These are phyloP conservation scores for Lithobates sylvaticus DNA, from an alignment of 2,797 vertebrate species.

Conservation along the genomic window DNA sequence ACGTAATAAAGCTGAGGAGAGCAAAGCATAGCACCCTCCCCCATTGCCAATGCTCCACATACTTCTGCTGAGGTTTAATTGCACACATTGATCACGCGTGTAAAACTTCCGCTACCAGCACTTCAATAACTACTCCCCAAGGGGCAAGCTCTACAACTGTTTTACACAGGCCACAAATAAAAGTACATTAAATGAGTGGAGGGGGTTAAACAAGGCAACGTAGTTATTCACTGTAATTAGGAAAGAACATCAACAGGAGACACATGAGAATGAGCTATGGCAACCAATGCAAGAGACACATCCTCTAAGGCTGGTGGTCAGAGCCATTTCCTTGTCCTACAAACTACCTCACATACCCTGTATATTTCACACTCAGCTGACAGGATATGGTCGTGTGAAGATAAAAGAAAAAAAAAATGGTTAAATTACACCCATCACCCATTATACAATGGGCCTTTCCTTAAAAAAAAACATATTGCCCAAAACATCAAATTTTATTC, in stretches of 20 bases:
- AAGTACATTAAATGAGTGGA: not conserved
- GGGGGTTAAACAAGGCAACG: not conserved
- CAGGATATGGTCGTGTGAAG: not conserved
- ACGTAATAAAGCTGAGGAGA: not conserved
- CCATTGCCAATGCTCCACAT: not conserved
- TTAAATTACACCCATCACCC: not conserved
- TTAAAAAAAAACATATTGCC: not conserved
- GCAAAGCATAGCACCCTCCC: constrained; percentile 1
- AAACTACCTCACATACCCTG: not conserved
- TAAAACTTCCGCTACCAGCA: not conserved
- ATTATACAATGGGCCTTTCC: not conserved
- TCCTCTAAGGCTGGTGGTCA: not conserved
- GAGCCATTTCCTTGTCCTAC: not conserved
- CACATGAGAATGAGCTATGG: not conserved
- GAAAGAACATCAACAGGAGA: not conserved
- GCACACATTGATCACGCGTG: constrained; percentile 35
- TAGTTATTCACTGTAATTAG: not conserved
- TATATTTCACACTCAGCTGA: not conserved
- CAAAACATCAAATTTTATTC: too few species aligned
- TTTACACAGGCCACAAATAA: constrained; percentile 7
- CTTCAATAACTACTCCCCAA: constrained; percentile 20
- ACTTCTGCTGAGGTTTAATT: not conserved
- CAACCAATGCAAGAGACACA: not conserved
- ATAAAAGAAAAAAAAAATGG: not conserved
- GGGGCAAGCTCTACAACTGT: not conserved